Evolutionary conservation across 2,888 invertebrate genomes (phyloP).

Genomic region (Tiphia femorata): DNA sequence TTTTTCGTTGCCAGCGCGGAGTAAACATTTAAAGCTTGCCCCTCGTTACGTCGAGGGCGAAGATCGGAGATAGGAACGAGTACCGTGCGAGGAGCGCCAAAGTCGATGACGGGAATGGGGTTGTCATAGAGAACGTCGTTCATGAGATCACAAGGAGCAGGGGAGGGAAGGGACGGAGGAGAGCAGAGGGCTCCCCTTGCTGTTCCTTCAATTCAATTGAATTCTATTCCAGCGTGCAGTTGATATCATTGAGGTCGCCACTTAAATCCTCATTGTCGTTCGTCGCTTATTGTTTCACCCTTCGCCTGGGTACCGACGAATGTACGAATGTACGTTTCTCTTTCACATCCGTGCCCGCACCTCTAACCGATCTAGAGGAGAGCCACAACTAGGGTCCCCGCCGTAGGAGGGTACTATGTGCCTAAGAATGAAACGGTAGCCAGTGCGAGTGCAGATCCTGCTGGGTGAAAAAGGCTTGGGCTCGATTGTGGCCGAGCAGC

Average conservation of each 20-base stretch:
- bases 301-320: constrained; percentile 60
- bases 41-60: no score
- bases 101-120: constrained; percentile 45
- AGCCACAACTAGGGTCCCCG: constrained; percentile 32
- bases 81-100: constrained; percentile 22
- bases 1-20: no score
- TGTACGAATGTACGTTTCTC: constrained; percentile 58
- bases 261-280: constrained; percentile 69
- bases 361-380: constrained; percentile 45
- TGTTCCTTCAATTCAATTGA: constrained; percentile 68
- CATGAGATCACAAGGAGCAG: constrained; percentile 27
- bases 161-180: constrained; percentile 16
- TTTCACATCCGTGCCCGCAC: constrained; percentile 57
- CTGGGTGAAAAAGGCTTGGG: no score
- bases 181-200: constrained; percentile 53
- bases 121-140: constrained; percentile 54
- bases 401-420: constrained; percentile 15
- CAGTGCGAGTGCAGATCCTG: no score
- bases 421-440: constrained; percentile 42
- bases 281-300: constrained; percentile 68
- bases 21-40: no score
- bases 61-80: neutral
- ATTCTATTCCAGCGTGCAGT: constrained; percentile 68
- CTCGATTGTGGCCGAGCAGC: no score
- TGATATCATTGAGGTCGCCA: constrained; percentile 69